phyloP scores from a whole-genome alignment of 2,113 vertebrate species.

The Lampris megalopsis region DNA sequence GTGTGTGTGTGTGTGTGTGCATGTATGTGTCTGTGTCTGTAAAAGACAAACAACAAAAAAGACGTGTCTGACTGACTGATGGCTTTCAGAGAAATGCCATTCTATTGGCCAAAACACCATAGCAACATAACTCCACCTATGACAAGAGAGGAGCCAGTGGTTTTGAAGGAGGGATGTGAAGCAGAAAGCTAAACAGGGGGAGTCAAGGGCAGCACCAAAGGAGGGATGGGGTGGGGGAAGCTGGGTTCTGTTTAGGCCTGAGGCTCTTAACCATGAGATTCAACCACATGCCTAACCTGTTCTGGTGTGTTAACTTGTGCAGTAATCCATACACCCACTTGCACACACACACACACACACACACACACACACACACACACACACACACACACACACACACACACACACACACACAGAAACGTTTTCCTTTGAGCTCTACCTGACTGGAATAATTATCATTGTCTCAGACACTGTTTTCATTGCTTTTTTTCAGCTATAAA shows the following conservation, averaged over 20 bases:
- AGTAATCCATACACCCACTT: not conserved
- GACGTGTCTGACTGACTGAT: slow-evolving; percentile 30
- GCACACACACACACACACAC: too few relatives aligned
- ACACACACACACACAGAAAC: too few relatives aligned
- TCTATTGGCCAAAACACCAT: slow-evolving; percentile 78
- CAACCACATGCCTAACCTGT: slow-evolving; percentile 50
- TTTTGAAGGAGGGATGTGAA: slow-evolving; percentile 73
- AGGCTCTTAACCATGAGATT: slow-evolving; percentile 65
- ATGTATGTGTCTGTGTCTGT: slow-evolving; percentile 8
- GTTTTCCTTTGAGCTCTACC: too few relatives aligned
- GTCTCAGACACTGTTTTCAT: too few relatives aligned
- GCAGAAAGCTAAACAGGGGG: slow-evolving; percentile 53
- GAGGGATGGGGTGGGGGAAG: not conserved
- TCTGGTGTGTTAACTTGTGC: slow-evolving; percentile 36
- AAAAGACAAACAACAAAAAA: slow-evolving; percentile 32
- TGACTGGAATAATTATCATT: too few relatives aligned
- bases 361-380: too few relatives aligned
- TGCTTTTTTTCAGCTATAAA: too few relatives aligned
- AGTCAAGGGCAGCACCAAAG: not conserved
- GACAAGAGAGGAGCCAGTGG: slow-evolving; percentile 70
- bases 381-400: too few relatives aligned
- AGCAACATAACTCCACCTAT: slow-evolving; percentile 82
- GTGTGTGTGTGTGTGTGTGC: slow-evolving; percentile 14
- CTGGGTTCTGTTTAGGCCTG: slow-evolving; percentile 53
- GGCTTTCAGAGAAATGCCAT: slow-evolving; percentile 63